Evolutionary conservation across 1,140 invertebrate genomes (phyloP).

Genomic region (Ips typographus): DNA sequence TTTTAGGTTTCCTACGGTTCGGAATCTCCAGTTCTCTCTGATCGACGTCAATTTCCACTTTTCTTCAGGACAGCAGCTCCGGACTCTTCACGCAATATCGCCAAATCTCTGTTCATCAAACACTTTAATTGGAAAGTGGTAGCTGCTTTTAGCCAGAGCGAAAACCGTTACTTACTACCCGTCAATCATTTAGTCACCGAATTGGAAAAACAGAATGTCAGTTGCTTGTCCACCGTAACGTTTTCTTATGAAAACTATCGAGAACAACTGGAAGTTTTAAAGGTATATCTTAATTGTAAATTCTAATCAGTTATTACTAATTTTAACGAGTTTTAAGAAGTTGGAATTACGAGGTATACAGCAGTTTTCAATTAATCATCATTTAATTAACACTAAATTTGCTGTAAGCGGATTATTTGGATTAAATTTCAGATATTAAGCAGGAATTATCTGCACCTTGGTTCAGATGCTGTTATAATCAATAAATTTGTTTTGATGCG

Average conservation of each 20-base stretch:
- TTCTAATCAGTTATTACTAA: too few species aligned
- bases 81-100: conserved; percentile 84
- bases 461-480: too few species aligned
- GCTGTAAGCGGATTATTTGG: too few species aligned
- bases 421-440: too few species aligned
- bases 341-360: too few species aligned
- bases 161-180: conserved; percentile 80
- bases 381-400: neutral
- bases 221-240: conserved; percentile 78
- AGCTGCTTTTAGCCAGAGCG: conserved; percentile 81
- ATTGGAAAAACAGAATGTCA: conserved; percentile 80
- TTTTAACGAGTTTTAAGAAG: too few species aligned
- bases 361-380: conserved; percentile 17
- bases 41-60: conserved; percentile 81
- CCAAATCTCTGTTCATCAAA: conserved; percentile 79
- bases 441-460: too few species aligned
- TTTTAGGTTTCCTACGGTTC: conserved; percentile 81
- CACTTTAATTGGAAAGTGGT: conserved; percentile 85
- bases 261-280: conserved; percentile 46
- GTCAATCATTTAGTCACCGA: conserved; percentile 82
- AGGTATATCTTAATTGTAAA: conserved; percentile 35
- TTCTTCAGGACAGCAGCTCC: conserved; percentile 85
- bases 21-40: conserved; percentile 81
- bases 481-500: too few species aligned
- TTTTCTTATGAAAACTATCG: conserved; percentile 62